Evolutionary conservation across 2,888 invertebrate genomes (phyloP), one percentile per base, ranked within the genome.

Genomic region (Hydroisotoma schaefferi): DNA sequence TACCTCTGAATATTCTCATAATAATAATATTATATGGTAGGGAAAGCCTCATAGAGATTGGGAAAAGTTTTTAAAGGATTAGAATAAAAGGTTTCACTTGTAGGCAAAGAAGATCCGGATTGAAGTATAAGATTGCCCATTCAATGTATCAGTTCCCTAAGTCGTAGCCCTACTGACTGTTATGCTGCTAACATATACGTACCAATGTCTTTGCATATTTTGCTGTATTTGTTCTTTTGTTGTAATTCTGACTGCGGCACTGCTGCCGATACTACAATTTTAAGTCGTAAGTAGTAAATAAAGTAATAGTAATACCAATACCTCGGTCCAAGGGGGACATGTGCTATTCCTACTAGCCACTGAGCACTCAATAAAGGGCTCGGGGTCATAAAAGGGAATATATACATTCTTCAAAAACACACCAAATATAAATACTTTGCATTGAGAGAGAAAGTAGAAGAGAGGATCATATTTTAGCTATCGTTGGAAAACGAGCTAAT

Each of bases 81-180:
- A 71, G 62, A 65, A 68, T 71, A 69, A 71, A 71, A 71, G 71
- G 71, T 71, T 71, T 71, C 69, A 57, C 69, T 69, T 71, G 71
- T 59, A 44, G 33, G 29, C 26, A 55, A 54, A 55, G 37, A 40
- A 53, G 33, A 57, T 52, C 44, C 57, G 65, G 63, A 67, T 66
- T 63, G 61, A 55, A 63, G 52, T 62, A 59, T 63, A 63, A n/a
- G n/a, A n/a, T n/a, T n/a, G n/a, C n/a, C n/a, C n/a, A n/a, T n/a
- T n/a, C n/a, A n/a, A n/a, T n/a, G n/a, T n/a, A n/a, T n/a, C n/a
- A n/a, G n/a, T n/a, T n/a, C n/a, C n/a, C n/a, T n/a, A n/a, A n/a
- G n/a, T n/a, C n/a, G n/a, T n/a, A n/a, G n/a, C n/a, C n/a, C n/a
- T n/a, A n/a, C n/a, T n/a, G n/a, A n/a, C n/a, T n/a, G n/a, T n/a